These are phyloP conservation scores for Turdus rufiventris DNA, from an alignment of 2,113 vertebrate species.

Conservation along the genomic window DNA sequence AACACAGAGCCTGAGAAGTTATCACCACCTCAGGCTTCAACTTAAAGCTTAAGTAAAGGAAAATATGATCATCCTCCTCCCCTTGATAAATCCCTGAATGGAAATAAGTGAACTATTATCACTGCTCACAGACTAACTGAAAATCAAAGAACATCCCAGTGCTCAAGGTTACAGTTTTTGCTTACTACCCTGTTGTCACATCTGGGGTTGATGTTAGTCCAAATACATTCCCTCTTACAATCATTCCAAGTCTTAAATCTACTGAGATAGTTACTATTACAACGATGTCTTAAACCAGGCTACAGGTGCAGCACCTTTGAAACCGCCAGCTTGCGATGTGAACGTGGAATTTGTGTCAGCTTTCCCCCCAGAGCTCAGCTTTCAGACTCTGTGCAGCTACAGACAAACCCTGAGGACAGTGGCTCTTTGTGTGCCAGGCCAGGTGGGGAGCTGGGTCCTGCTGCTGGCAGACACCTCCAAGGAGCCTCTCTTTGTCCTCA, in stretches of 20 bases:
- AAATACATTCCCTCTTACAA: neutral
- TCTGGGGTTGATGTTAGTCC: neutral
- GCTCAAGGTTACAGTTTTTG: neutral
- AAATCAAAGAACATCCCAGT: neutral
- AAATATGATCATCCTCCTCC: neutral
- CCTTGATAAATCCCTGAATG: neutral
- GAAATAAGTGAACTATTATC: neutral
- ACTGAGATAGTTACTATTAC: neutral
- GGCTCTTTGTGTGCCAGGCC: slow-evolving; percentile 51
- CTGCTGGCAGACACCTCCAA: slow-evolving; percentile 24
- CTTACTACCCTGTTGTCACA: neutral
- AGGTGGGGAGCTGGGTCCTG: slow-evolving; percentile 2
- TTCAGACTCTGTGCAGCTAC: slow-evolving; percentile 20
- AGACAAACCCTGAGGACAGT: slow-evolving; percentile 39
- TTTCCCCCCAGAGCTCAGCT: slow-evolving; percentile 45
- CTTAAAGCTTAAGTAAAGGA: neutral
- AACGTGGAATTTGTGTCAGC: neutral
- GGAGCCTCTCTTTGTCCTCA: slow-evolving; percentile 44
- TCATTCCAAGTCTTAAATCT: neutral
- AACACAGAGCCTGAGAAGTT: neutral
- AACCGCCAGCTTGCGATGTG: neutral
- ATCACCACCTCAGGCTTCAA: neutral
- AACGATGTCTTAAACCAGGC: neutral
- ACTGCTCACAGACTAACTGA: neutral
- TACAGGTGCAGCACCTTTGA: neutral